A percentile compares a stretch with the other conserved stretches of the same genome.
These are phyloP conservation scores for Rugalucina vietnamica DNA, from an alignment of 2,888 invertebrate species.

Conservation along the genomic window DNA sequence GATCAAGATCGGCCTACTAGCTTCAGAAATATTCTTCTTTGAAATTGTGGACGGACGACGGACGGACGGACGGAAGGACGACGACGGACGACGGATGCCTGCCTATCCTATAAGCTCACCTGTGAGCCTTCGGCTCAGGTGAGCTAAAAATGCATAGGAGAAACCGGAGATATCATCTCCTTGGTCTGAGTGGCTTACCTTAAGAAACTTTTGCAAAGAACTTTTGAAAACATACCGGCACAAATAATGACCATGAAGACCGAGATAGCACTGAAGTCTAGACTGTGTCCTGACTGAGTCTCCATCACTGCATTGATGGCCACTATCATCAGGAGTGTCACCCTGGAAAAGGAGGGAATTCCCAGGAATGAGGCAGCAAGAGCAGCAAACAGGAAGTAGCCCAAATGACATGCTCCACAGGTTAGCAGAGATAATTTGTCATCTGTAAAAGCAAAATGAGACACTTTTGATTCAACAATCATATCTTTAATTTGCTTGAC, in stretches of 20 bases:
- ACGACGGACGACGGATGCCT: no score
- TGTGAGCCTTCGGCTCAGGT: no score
- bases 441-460: constrained; percentile 69
- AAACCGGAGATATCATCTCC: no score
- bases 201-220: background rate
- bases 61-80: no score
- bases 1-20: no score
- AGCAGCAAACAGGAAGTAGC: constrained; percentile 78
- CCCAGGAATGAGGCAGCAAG: constrained; percentile 79
- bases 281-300: constrained; percentile 68
- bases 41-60: no score
- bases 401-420: constrained; percentile 74
- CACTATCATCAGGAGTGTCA: constrained; percentile 74
- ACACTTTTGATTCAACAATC: no score
- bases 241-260: constrained; percentile 70
- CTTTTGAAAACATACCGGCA: constrained; percentile 60
- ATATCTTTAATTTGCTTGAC: no score
- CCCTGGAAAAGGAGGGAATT: constrained; percentile 73
- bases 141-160: no score
- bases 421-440: constrained; percentile 75
- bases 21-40: no score
- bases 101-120: no score
- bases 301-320: constrained; percentile 77
- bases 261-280: constrained; percentile 75
- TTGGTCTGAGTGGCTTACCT: no score